phyloP scores from a whole-genome alignment of 2,797 vertebrate species.

The Chanos chanos region DNA sequence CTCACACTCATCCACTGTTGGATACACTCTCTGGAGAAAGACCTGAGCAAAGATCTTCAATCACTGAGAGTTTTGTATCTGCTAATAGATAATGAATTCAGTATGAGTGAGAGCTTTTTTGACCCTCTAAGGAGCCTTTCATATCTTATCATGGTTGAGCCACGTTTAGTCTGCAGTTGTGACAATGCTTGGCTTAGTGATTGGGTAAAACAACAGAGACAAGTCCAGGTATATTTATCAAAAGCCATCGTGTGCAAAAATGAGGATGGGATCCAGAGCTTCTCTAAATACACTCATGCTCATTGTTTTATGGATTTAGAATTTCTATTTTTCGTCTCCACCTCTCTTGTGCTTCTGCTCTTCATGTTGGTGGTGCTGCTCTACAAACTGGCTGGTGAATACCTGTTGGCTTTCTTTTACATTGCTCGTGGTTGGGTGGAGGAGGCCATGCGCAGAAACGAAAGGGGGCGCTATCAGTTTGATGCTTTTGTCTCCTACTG shows the following conservation, averaged over 20 bases:
- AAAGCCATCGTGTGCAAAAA: background rate
- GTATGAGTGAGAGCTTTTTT: constrained; percentile 7
- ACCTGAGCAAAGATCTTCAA: constrained; percentile 12
- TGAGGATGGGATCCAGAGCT: background rate
- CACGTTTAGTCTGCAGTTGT: constrained; percentile 9
- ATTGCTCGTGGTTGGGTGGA: constrained; percentile 20
- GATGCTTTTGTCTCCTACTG: background rate
- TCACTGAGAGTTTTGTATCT: background rate
- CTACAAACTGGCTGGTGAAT: constrained; percentile 1
- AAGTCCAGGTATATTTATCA: background rate
- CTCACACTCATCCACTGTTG: background rate
- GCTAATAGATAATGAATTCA: background rate
- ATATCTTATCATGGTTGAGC: background rate
- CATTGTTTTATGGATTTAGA: background rate
- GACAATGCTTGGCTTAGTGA: constrained; percentile 17
- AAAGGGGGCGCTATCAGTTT: background rate
- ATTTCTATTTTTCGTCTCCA: constrained; percentile 13
- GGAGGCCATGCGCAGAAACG: background rate
- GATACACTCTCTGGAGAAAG: background rate
- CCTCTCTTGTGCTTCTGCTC: constrained; percentile 6
- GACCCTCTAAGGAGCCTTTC: constrained; percentile 3
- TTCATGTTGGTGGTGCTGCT: constrained; percentile 22
- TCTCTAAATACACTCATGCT: background rate
- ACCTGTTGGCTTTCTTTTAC: constrained; percentile 19
- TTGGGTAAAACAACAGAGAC: constrained; percentile 1